These are phyloP conservation scores for Drosophila albomicans DNA, from an alignment of 1,140 invertebrate species.

Conservation along the genomic window DNA sequence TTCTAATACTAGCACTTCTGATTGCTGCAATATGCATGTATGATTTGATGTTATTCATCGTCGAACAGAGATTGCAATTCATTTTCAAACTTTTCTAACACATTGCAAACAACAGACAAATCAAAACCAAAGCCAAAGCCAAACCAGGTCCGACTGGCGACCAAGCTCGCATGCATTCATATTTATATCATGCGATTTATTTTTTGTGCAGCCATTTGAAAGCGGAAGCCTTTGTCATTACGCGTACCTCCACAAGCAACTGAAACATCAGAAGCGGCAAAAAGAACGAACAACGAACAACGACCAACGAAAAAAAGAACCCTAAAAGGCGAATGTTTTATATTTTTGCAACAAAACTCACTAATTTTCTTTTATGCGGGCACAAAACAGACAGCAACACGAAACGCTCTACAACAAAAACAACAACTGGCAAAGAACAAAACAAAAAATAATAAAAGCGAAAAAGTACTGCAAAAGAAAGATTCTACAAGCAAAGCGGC, in stretches of 20 bases:
- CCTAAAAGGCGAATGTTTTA: slow-evolving; percentile 60
- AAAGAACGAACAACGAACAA: not conserved
- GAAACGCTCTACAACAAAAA: slow-evolving; percentile 41
- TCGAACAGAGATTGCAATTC: slow-evolving; percentile 10
- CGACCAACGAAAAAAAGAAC: not conserved
- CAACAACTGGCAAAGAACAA: slow-evolving; percentile 10
- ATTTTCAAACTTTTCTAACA: slow-evolving; percentile 9
- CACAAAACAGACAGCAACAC: slow-evolving; percentile 73
- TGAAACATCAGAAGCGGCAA: slow-evolving; percentile 46
- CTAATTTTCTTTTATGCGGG: slow-evolving; percentile 79
- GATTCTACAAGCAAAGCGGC: slow-evolving; percentile 48
- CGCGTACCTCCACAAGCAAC: slow-evolving; percentile 52
- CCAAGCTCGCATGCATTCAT: slow-evolving; percentile 56
- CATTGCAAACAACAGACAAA: slow-evolving; percentile 7
- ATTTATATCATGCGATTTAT: slow-evolving; percentile 66
- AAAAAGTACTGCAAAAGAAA: slow-evolving; percentile 28
- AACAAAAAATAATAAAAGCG: slow-evolving; percentile 36
- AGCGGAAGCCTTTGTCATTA: slow-evolving; percentile 77
- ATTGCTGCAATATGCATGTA: slow-evolving; percentile 33
- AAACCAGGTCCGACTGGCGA: not conserved
- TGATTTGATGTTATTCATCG: slow-evolving; percentile 9
- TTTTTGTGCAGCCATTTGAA: slow-evolving; percentile 54
- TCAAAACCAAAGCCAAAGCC: slow-evolving; percentile 13
- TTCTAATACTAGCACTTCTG: slow-evolving; percentile 2
- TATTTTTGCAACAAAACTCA: slow-evolving; percentile 76